phyloP scores from a whole-genome alignment of 2,113 vertebrate genomes.

The Empidonax alnorum region DNA sequence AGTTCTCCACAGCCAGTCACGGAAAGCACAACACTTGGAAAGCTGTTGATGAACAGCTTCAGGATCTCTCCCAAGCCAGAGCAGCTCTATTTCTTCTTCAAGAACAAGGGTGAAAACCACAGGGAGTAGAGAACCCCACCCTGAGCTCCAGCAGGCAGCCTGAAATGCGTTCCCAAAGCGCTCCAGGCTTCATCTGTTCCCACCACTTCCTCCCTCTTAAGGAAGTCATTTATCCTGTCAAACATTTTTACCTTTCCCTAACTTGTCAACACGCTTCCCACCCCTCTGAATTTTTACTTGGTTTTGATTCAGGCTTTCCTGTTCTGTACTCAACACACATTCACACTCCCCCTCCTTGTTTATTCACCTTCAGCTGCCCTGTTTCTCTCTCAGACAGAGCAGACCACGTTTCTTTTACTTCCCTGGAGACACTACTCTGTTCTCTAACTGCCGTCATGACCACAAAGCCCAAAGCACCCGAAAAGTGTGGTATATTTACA shows the following conservation, averaged over 20 bases:
- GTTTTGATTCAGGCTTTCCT: neutral
- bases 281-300: neutral
- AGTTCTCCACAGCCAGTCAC: neutral
- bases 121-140: neutral
- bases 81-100: neutral
- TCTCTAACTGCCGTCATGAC: neutral
- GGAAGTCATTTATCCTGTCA: neutral
- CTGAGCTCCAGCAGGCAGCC: neutral
- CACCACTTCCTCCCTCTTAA: neutral
- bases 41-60: neutral
- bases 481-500: neutral
- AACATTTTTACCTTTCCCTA: neutral
- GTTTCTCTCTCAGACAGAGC: neutral
- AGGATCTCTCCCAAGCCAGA: neutral
- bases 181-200: neutral
- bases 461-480: neutral
- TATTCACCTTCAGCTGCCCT: neutral
- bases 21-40: neutral
- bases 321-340: neutral
- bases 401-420: neutral
- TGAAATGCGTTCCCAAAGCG: fast-evolving
- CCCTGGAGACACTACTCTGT: neutral
- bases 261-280: neutral
- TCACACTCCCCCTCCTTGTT: neutral
- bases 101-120: neutral